Conservation (phyloP, 2,797 vertebrate species). For the Hippoglossus hippoglossus region DNA sequence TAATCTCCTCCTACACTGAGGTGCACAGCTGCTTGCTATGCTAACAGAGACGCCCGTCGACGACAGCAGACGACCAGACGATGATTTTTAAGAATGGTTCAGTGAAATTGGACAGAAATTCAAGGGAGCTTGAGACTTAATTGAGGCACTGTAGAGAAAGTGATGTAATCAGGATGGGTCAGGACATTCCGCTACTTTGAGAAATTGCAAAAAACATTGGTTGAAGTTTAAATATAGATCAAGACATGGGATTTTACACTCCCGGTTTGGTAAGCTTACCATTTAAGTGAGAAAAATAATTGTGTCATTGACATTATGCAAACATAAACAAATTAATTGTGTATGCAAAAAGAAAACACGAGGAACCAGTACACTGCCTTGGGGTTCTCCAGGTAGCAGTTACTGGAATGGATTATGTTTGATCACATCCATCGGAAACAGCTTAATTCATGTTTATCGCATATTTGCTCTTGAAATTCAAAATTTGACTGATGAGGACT, state of each 20-base stretch:
- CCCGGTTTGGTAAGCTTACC: no score
- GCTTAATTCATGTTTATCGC: no score
- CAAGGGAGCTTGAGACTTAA: no score
- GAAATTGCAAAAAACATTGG: no score
- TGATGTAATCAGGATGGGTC: no score
- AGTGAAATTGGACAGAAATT: no score
- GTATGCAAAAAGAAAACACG: neutral
- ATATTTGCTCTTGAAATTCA: neutral
- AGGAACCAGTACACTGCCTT: neutral
- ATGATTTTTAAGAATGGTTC: no score
- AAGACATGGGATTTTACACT: neutral
- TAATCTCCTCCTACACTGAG: constrained; percentile 22
- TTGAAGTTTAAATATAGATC: no score
- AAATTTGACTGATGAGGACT: neutral
- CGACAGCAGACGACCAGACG: no score
- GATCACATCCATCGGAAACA: no score
- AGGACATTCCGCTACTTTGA: no score
- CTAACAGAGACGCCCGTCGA: neutral
- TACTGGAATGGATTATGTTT: neutral
- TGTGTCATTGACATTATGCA: neutral
- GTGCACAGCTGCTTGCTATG: constrained; percentile 31
- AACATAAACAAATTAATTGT: neutral
- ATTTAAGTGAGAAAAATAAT: neutral
- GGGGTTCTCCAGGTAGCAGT: neutral
- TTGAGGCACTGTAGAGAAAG: no score